Base-by-base conservation (phyloP, 2,888 invertebrate species). In the Pterobdella sp. region DNA sequence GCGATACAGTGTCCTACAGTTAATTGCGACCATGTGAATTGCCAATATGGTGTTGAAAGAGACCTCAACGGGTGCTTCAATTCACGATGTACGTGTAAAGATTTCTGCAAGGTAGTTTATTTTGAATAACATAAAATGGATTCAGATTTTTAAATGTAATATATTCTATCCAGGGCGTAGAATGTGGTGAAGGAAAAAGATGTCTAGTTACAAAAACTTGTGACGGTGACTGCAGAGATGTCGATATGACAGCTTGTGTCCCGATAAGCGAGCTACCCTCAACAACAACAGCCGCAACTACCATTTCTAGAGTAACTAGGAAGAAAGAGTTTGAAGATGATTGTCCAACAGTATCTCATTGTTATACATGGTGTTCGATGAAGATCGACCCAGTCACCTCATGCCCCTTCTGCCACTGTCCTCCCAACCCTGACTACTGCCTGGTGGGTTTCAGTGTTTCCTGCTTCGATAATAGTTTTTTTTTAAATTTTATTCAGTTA, bases 101-200 rank as follows among this genome's bases (percentile, higher is more conserved):
- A 72, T n/a, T 42, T 29, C 18, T 72, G 72, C 66, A 26, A 72
- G 66, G 72, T 72, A 36, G 26, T n/a, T 63, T 10, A 10, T 63
- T 63, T 7, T 63, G 52, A 49, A 14, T 14, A n/a, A 14, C 52
- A 49, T 14, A 14, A 22, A 49, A 14, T 49, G 22, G 14, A 14
- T 14, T 49, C 52, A 49, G 14, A 14, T 49, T 49, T 49, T 22
- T 14, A 14, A 49, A 14, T 49, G n/a, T n/a, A n/a, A n/a, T n/a
- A n/a, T n/a, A n/a, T n/a, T n/a, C n/a, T n/a, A n/a, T n/a, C n/a
- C n/a, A n/a, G n/a, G n/a, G n/a, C n/a, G n/a, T n/a, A n/a, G n/a
- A n/a, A n/a, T n/a, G n/a, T n/a, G n/a, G n/a, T n/a, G n/a, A n/a
- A n/a, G n/a, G n/a, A n/a, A n/a, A n/a, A n/a, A n/a, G n/a, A n/a